phyloP scores from a whole-genome alignment of 1,140 invertebrate genomes.

The Danaus plexippus region DNA sequence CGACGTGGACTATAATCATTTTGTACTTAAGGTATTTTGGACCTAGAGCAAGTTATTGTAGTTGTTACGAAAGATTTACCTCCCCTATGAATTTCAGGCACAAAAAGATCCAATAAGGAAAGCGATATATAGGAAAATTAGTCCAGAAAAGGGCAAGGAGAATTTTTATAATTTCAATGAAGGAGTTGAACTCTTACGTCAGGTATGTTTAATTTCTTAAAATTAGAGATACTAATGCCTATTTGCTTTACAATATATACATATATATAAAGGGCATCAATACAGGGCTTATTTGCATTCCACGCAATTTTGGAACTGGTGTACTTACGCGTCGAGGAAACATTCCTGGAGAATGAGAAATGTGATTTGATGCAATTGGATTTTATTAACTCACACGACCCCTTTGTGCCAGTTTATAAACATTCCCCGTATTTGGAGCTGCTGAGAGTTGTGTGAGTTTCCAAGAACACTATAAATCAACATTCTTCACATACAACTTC shows the following conservation, averaged over 20 bases:
- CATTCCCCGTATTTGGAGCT: constrained; percentile 53
- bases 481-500: neutral
- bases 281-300: constrained; percentile 50
- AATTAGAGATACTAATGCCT: no score
- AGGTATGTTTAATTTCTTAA: constrained; percentile 23
- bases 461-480: constrained; percentile 3
- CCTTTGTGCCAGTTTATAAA: constrained; percentile 44
- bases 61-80: neutral
- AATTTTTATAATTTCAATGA: constrained; percentile 39
- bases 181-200: constrained; percentile 42
- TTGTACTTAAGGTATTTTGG: constrained; percentile 44
- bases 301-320: constrained; percentile 39
- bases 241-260: no score
- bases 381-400: constrained; percentile 37
- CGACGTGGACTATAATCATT: constrained; percentile 51
- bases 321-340: constrained; percentile 43
- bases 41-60: constrained; percentile 25
- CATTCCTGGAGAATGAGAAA: constrained; percentile 51
- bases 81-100: constrained; percentile 24
- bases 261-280: no score
- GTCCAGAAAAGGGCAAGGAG: constrained; percentile 35
- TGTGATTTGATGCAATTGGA: constrained; percentile 53
- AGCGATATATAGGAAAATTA: constrained; percentile 35
- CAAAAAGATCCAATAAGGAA: constrained; percentile 35
- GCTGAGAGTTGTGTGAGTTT: constrained; percentile 44